phyloP scores from a whole-genome alignment of 53 echinoderm and acorn worm species.

The Temnopleurus reevesii region DNA sequence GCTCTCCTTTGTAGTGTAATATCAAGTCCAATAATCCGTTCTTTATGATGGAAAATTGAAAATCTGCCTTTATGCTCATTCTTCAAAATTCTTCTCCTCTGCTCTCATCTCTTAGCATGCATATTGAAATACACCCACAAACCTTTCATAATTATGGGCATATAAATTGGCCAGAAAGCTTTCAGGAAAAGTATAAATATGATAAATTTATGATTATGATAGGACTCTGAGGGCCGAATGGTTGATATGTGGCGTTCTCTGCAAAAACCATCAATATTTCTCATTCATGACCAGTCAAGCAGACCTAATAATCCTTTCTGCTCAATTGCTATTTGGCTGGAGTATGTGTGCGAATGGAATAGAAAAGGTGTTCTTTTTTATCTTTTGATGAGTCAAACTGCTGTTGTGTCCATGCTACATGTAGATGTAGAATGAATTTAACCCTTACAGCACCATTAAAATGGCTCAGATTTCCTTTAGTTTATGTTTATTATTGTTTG shows the following conservation, averaged over 20 bases:
- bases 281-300: constrained; percentile 21
- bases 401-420: neutral
- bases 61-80: neutral
- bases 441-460: neutral
- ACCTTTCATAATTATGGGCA: neutral
- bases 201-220: neutral
- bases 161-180: constrained; percentile 5
- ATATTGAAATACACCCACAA: neutral
- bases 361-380: neutral
- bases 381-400: neutral
- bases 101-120: neutral
- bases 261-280: constrained; percentile 14
- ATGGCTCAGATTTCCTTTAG: too few species aligned
- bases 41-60: neutral
- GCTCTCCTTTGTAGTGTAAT: neutral
- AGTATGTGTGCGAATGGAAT: constrained; percentile 6
- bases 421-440: neutral
- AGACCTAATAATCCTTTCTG: constrained; percentile 39
- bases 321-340: constrained; percentile 40
- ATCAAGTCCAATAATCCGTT: neutral
- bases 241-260: constrained; percentile 16
- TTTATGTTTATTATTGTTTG: too few species aligned
- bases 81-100: neutral
- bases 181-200: neutral
- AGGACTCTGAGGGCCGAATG: neutral